Base-by-base conservation (phyloP, 2,113 vertebrate species). In the Megaceryle maxima region DNA sequence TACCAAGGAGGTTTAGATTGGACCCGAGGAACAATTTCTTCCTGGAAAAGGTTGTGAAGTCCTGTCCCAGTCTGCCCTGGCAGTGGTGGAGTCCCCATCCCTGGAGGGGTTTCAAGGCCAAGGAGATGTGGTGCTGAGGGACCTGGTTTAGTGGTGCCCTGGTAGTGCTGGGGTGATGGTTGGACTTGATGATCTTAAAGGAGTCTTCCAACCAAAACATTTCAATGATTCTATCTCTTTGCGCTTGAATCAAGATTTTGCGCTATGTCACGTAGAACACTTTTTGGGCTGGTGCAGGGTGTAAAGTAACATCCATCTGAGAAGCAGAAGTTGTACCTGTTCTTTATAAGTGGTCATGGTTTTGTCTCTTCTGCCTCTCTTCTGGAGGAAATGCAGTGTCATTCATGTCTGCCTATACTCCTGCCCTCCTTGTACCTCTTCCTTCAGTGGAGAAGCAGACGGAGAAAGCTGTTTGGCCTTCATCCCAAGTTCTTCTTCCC, bases 241-340 rank as follows among this genome's bases (percentile, higher is more conserved):
- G 33, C 33, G 24, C 33, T 80, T 16, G 62, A 75, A 68, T 35
- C 21, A 31, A 39, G 9, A 53, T 68, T 87, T 68, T 78, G 37
- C 60, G 69, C 25, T 1, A 1, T 31, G 16, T 29, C 4, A 17
- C 9, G 15, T 21, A 44, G 37, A 44, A 13, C 9, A 2, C 13
- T 33, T 12, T 53, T 68, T 66, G 41, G 43, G 17, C 25, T 53
- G 50, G 33, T 31, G 13, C 48, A 28, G 33, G 35, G 12, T 50
- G 48, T 18, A 44, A 24, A 48, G 4, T 43, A 16, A 26, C 15
- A 22, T 20, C 17, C 6, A 16, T 72, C 53, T 67, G 77, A 57
- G 53, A 44, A 74, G 26, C 35, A 28, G 37, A 25, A 64, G 29
- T 76, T 24, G 6, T 80, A 28, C 22, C 16, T 2, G 0, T 67